Evolutionary conservation across 1,140 invertebrate genomes (phyloP).

Genomic region (Zaprionus africanus): DNA sequence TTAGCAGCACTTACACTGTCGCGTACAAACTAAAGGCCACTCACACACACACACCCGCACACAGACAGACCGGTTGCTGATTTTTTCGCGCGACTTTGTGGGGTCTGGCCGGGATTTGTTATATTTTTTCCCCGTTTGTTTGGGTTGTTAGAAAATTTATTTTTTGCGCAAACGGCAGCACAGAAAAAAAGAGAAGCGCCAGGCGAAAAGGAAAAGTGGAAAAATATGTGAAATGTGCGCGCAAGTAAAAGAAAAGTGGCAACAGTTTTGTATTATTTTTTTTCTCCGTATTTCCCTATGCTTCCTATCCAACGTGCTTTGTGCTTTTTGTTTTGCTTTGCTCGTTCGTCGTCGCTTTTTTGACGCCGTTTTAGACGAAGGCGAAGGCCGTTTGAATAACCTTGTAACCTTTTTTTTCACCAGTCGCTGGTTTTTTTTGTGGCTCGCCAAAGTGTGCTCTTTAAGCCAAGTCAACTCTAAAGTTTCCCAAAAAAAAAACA

Average conservation of each 20-base stretch:
- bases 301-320: slow-evolving; percentile 61
- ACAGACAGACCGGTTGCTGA: slow-evolving; percentile 42
- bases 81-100: slow-evolving; percentile 68
- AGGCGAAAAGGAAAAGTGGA: slow-evolving; percentile 59
- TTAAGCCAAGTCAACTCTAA: slow-evolving; percentile 54
- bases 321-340: slow-evolving; percentile 79
- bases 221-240: slow-evolving; percentile 62
- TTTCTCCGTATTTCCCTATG: slow-evolving; percentile 24
- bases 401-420: slow-evolving; percentile 79
- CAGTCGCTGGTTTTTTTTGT: slow-evolving; percentile 40
- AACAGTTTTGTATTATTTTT: slow-evolving; percentile 60
- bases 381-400: slow-evolving; percentile 83
- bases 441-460: slow-evolving; percentile 63
- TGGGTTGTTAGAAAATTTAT: slow-evolving; percentile 83
- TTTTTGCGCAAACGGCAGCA: slow-evolving; percentile 64
- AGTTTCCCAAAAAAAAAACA: slow-evolving; percentile 27
- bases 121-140: slow-evolving; percentile 77
- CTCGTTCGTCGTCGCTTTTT: slow-evolving; percentile 54
- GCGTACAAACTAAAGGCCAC: slow-evolving; percentile 9
- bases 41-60: slow-evolving; percentile 19
- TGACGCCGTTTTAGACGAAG: slow-evolving; percentile 62
- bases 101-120: slow-evolving; percentile 64
- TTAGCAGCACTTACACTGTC: background rate
- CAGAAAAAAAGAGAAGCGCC: slow-evolving; percentile 38
- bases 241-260: slow-evolving; percentile 82